Evolutionary conservation across 2,113 vertebrate species (phyloP).

Genomic region (Jaculus jaculus): DNA sequence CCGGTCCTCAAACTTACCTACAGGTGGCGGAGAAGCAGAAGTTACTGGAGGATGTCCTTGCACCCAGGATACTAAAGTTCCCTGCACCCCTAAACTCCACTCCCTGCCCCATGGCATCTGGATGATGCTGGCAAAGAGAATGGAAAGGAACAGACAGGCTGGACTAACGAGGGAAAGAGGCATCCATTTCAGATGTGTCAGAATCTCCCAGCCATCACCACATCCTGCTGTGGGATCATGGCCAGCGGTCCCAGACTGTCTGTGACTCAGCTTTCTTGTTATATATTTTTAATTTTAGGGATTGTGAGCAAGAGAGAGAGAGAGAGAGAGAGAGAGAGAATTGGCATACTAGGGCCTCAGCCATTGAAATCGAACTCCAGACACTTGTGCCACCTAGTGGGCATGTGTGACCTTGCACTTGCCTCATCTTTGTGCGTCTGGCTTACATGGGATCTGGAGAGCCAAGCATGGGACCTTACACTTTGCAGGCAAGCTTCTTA

Average conservation of each 20-base stretch:
- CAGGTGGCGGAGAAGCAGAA: background rate
- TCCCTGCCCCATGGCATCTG: background rate
- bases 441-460: too few relatives aligned
- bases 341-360: too few relatives aligned
- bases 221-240: background rate
- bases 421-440: too few relatives aligned
- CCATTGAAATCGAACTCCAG: too few relatives aligned
- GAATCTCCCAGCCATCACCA: background rate
- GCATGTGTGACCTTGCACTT: too few relatives aligned
- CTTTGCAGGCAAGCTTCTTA: too few relatives aligned
- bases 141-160: background rate
- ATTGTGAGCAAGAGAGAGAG: too few relatives aligned
- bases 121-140: background rate
- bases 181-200: background rate
- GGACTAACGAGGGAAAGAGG: fast-evolving
- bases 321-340: too few relatives aligned
- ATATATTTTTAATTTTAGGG: too few relatives aligned
- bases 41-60: background rate
- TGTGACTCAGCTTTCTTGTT: background rate
- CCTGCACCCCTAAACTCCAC: too few relatives aligned
- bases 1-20: constrained; percentile 96
- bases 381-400: too few relatives aligned
- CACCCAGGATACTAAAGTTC: background rate
- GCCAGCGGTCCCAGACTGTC: background rate
- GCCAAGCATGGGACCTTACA: too few relatives aligned